These are phyloP conservation scores for Leptinotarsa undecemlineata DNA, from an alignment of 1,140 invertebrate genomes.

Conservation along the genomic window DNA sequence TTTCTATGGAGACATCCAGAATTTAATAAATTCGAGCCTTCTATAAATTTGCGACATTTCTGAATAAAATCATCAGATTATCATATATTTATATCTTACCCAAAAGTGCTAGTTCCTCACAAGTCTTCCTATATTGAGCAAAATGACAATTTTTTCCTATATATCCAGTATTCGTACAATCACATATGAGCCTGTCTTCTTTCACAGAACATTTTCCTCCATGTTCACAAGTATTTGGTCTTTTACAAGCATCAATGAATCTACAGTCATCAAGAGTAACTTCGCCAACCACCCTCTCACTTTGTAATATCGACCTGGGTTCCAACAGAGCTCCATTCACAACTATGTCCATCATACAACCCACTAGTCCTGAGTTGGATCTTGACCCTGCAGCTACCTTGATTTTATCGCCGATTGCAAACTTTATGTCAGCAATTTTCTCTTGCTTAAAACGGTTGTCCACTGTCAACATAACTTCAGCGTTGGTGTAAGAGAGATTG, in stretches of 20 bases:
- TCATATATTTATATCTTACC: slow-evolving; percentile 51
- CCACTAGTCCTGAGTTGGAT: slow-evolving; percentile 75
- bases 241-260: slow-evolving; percentile 85
- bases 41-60: too few species aligned
- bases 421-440: slow-evolving; percentile 55
- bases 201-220: slow-evolving; percentile 86
- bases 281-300: slow-evolving; percentile 79
- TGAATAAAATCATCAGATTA: too few species aligned
- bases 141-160: slow-evolving; percentile 94
- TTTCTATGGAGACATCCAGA: too few species aligned
- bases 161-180: slow-evolving; percentile 84
- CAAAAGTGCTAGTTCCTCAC: slow-evolving; percentile 86
- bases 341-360: slow-evolving; percentile 85
- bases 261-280: slow-evolving; percentile 89
- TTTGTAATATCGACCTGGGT: slow-evolving; percentile 77
- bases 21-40: too few species aligned
- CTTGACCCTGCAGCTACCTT: slow-evolving; percentile 77
- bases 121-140: slow-evolving; percentile 85
- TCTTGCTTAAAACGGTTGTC: slow-evolving; percentile 73
- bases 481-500: slow-evolving; percentile 75
- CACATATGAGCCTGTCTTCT: slow-evolving; percentile 84
- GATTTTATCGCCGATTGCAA: slow-evolving; percentile 61
- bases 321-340: slow-evolving; percentile 78
- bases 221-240: slow-evolving; percentile 89
- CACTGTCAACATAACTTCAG: slow-evolving; percentile 72